Percentiles rank a stretch among this genome's conserved stretches.
These are phyloP conservation scores for Ia io DNA, from an alignment of 2,113 vertebrate genomes.

Conservation along the genomic window DNA sequence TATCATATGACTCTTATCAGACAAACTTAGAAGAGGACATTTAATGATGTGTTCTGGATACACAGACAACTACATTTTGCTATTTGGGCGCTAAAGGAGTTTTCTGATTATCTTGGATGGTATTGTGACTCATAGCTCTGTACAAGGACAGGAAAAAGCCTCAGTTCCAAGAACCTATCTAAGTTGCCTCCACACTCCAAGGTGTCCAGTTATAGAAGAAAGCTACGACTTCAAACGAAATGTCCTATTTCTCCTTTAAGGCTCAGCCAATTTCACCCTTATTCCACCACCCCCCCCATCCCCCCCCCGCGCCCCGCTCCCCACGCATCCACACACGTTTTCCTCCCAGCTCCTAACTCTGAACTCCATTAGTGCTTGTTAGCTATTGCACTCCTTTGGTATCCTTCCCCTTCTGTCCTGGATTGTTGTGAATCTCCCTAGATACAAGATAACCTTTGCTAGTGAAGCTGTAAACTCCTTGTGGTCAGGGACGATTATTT, in stretches of 20 bases:
- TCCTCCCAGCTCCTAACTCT: background rate
- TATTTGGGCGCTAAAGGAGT: background rate
- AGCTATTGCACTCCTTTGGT: background rate
- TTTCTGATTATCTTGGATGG: constrained; percentile 40
- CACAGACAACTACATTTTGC: background rate
- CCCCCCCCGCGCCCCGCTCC: too few species aligned
- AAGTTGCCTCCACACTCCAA: background rate
- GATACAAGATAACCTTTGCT: background rate
- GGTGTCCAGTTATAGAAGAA: background rate
- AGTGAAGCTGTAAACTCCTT: background rate
- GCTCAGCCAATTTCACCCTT: background rate
- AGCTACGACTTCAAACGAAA: background rate
- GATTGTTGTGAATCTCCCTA: background rate
- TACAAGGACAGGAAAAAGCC: background rate
- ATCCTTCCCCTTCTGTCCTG: background rate
- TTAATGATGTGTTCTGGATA: background rate
- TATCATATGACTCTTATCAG: background rate
- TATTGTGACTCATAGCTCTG: background rate
- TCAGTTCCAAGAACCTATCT: background rate
- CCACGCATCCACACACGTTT: background rate
- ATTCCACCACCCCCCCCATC: too few species aligned
- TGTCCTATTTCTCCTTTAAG: background rate
- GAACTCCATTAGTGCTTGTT: background rate
- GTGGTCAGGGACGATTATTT: background rate
- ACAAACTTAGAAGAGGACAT: background rate